Evolutionary conservation across 2,797 vertebrate species (phyloP).

Genomic region (Phataginus tricuspis): DNA sequence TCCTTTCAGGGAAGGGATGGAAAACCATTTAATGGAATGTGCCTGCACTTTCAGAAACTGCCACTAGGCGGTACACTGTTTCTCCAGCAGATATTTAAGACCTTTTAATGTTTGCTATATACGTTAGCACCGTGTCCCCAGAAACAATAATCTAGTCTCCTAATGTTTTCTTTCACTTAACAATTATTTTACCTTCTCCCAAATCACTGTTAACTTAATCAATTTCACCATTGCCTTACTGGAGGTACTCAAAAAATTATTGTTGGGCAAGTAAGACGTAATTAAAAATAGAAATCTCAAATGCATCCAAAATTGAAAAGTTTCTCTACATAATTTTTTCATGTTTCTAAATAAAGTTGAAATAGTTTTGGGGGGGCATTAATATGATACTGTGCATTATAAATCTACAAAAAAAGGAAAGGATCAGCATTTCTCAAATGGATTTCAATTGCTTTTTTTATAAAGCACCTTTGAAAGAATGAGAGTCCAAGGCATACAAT

Average conservation of each 20-base stretch:
- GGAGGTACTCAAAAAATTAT: conserved; percentile 36
- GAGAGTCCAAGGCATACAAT: not conserved
- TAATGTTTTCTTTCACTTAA: conserved; percentile 14
- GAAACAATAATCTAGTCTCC: not conserved
- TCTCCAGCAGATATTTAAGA: not conserved
- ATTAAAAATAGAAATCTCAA: conserved; percentile 54
- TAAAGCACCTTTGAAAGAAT: conserved; percentile 46
- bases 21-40: not conserved
- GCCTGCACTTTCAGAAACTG: conserved; percentile 4
- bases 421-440: not conserved
- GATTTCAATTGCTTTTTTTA: not conserved
- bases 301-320: not conserved
- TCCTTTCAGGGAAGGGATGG: not conserved
- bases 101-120: not conserved
- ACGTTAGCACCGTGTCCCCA: not conserved
- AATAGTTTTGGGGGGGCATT: not conserved
- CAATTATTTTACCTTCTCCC: not conserved
- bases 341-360: conserved; percentile 41
- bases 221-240: not conserved
- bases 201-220: conserved; percentile 32
- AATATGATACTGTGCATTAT: not conserved
- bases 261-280: conserved; percentile 19
- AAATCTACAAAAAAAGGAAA: not conserved
- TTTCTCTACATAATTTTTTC: conserved; percentile 19
- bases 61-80: conserved; percentile 64